Conservation (phyloP, 2,888 invertebrate species). For the Scaptomyza flava region DNA sequence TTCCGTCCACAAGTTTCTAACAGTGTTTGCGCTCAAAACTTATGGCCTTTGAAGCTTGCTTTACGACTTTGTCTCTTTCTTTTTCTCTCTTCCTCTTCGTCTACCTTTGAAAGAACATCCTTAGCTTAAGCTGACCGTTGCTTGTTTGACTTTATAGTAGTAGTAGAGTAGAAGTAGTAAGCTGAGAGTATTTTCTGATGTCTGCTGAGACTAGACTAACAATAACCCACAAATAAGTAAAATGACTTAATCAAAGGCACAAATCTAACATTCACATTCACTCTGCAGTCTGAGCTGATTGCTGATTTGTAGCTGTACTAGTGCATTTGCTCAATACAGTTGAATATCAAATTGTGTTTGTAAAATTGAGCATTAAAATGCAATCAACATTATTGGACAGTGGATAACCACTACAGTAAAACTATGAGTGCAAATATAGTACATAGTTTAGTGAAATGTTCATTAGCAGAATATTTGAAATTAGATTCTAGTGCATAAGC, state of each 20-base stretch:
- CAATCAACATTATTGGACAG: constrained; percentile 65
- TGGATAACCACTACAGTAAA: constrained; percentile 38
- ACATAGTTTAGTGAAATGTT: not conserved
- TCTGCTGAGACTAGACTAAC: constrained; percentile 19
- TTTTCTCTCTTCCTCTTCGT: too few species aligned
- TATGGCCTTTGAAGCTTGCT: too few species aligned
- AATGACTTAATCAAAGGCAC: constrained; percentile 47
- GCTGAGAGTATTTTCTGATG: too few species aligned
- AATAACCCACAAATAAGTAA: constrained; percentile 14
- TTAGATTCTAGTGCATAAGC: constrained; percentile 45
- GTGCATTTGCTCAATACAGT: constrained; percentile 17
- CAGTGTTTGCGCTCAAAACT: too few species aligned
- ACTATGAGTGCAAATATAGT: constrained; percentile 18
- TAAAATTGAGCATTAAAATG: constrained; percentile 64
- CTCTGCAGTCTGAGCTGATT: constrained; percentile 4
- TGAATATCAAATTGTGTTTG: constrained; percentile 1
- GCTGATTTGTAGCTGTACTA: too few species aligned
- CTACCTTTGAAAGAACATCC: too few species aligned
- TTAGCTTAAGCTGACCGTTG: too few species aligned
- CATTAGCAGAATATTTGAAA: constrained; percentile 34
- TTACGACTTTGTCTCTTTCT: too few species aligned
- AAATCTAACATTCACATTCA: not conserved
- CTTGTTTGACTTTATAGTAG: too few species aligned
- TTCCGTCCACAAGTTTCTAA: too few species aligned
- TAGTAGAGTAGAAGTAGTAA: too few species aligned